phyloP scores from a whole-genome alignment of 2,888 invertebrate species.

The Nasonia oneida region DNA sequence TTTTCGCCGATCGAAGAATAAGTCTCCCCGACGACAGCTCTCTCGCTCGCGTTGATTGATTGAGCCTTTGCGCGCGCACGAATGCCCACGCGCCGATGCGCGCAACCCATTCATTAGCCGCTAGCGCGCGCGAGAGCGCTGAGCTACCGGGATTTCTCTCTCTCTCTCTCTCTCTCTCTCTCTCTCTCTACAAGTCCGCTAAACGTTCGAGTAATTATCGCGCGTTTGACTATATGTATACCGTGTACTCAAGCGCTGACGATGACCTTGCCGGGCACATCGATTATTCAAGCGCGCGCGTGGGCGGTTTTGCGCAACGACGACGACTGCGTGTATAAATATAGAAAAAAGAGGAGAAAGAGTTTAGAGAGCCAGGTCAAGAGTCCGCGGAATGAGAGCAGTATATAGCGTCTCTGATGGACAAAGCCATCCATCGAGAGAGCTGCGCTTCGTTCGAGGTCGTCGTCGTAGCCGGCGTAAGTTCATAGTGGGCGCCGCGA shows the following conservation, averaged over 20 bases:
- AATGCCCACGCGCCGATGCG: not conserved
- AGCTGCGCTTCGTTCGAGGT: not conserved
- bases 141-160: conserved; percentile 1
- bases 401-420: not conserved
- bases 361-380: conserved; percentile 12
- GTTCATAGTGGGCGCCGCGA: conserved; percentile 13
- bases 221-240: not conserved
- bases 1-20: not conserved
- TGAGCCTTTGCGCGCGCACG: conserved; percentile 24
- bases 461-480: not conserved
- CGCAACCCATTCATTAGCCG: not conserved
- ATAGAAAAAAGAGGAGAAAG: not conserved
- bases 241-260: not conserved
- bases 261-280: conserved; percentile 20
- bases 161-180: not conserved
- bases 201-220: conserved; percentile 32
- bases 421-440: conserved; percentile 16
- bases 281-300: conserved; percentile 36
- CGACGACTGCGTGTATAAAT: not conserved
- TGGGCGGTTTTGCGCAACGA: conserved; percentile 17
- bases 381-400: conserved; percentile 49
- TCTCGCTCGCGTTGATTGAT: conserved; percentile 35
- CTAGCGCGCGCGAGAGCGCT: not conserved
- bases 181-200: conserved; percentile 14
- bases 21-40: not conserved